Percentiles rank a stretch among this genome's conserved stretches.
Conservation (phyloP, 2,797 vertebrate genomes). For the Tarsius wallacei region DNA sequence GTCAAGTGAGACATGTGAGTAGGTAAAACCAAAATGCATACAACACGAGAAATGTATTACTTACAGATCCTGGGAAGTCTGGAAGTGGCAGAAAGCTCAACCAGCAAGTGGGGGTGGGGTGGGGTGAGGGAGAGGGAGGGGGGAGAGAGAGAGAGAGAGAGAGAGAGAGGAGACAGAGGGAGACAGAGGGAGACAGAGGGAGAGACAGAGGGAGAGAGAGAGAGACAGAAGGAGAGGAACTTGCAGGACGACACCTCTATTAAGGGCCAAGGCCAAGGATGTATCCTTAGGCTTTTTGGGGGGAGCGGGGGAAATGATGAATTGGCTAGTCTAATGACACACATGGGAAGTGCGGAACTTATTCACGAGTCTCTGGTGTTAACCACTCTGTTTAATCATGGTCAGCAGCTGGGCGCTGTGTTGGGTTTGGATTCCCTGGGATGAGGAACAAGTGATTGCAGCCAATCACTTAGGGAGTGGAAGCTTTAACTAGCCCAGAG, state of each 20-base stretch:
- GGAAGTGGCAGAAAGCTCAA: not conserved
- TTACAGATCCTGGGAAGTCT: not conserved
- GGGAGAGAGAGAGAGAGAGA: not conserved
- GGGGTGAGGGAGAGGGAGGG: no score
- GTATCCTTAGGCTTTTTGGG: not conserved
- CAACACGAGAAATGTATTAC: not conserved
- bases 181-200: not conserved
- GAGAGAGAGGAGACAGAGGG: no score
- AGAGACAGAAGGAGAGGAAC: accelerated
- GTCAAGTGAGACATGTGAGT: not conserved
- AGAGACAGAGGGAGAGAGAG: no score
- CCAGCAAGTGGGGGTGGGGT: accelerated
- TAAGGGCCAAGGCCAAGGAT: no score
- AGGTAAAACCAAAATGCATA: no score
- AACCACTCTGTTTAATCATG: not conserved
- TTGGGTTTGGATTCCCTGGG: not conserved
- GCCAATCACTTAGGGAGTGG: no score
- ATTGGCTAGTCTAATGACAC: not conserved
- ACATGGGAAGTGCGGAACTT: not conserved
- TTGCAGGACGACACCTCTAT: accelerated
- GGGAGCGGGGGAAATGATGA: not conserved
- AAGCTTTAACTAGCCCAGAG: not conserved
- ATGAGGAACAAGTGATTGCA: not conserved
- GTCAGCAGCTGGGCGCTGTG: not conserved
- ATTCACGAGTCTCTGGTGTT: not conserved